These are phyloP conservation scores for Malaclemys terrapin DNA, from an alignment of 2,113 vertebrate species.

Conservation along the genomic window DNA sequence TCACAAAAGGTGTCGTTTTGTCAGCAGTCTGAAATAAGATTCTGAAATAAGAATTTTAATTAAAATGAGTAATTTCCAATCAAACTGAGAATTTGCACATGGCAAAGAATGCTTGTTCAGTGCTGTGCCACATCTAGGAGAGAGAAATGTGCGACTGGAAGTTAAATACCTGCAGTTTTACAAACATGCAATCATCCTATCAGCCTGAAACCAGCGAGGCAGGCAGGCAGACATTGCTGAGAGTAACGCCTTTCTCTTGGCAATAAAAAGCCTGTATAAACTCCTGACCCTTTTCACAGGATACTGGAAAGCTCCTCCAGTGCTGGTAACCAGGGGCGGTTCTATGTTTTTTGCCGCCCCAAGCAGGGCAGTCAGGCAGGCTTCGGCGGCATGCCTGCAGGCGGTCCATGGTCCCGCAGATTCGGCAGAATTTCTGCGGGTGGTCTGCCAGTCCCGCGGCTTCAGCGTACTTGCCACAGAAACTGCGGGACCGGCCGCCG, in stretches of 20 bases:
- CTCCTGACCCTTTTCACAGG: not conserved
- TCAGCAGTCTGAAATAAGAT: not conserved
- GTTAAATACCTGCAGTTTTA: not conserved
- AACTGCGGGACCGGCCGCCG: too few species aligned
- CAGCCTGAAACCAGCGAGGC: not conserved
- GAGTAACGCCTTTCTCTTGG: accelerated
- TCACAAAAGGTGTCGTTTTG: not conserved
- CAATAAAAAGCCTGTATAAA: not conserved
- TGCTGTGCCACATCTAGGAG: not conserved
- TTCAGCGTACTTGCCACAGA: too few species aligned
- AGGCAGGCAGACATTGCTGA: not conserved
- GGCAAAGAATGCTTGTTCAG: not conserved
- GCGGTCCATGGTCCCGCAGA: too few species aligned
- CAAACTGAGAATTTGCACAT: not conserved
- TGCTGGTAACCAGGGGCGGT: not conserved
- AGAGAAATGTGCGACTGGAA: not conserved
- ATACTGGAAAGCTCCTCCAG: not conserved
- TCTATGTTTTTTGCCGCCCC: too few species aligned
- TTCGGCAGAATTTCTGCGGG: too few species aligned
- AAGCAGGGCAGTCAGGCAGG: too few species aligned
- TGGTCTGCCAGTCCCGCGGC: too few species aligned
- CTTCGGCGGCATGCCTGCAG: too few species aligned
- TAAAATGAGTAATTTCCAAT: not conserved
- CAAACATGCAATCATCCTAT: accelerated
- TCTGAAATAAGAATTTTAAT: conserved; percentile 17